A percentile compares a stretch with the other conserved stretches of the same genome.
phyloP scores from a whole-genome alignment of 2,113 vertebrate genomes.

The Heterotilapia buettikoferi region DNA sequence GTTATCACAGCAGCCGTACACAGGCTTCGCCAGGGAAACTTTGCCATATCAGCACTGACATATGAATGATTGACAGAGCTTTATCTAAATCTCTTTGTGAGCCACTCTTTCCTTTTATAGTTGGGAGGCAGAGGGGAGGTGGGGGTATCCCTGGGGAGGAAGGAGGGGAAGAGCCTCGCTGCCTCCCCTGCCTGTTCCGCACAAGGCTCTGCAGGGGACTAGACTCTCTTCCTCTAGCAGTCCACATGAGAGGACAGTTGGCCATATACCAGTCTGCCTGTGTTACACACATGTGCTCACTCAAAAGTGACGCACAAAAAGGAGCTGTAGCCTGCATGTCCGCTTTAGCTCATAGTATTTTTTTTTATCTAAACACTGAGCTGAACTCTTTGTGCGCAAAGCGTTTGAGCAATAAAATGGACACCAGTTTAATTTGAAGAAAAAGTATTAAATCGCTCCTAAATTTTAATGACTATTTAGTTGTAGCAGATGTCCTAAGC shows the following conservation, averaged over 20 bases:
- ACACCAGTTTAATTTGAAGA: background rate
- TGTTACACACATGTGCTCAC: constrained; percentile 3
- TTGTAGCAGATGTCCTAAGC: background rate
- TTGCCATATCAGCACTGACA: background rate
- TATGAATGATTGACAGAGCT: constrained; percentile 17
- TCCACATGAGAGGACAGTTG: constrained; percentile 32
- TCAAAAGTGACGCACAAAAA: background rate
- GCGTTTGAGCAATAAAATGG: background rate
- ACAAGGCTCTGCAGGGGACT: constrained; percentile 43
- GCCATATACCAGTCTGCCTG: background rate
- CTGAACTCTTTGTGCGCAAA: background rate
- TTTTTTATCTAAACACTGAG: background rate
- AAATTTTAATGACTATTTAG: background rate
- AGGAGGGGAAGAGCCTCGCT: constrained; percentile 31
- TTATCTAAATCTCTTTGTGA: constrained; percentile 50
- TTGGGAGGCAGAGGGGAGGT: background rate
- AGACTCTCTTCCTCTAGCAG: constrained; percentile 18
- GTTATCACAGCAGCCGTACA: background rate
- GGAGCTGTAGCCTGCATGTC: background rate
- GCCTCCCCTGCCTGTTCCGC: constrained; percentile 48
- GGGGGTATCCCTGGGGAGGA: constrained; percentile 29
- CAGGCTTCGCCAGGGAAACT: background rate
- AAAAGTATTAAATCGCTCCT: background rate
- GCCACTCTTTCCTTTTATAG: constrained; percentile 41
- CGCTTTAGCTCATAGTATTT: background rate